Evolutionary conservation across 1,140 invertebrate genomes (phyloP), one percentile per base, ranked within the genome.

Genomic region (Phymorhynchus buccinoides): DNA sequence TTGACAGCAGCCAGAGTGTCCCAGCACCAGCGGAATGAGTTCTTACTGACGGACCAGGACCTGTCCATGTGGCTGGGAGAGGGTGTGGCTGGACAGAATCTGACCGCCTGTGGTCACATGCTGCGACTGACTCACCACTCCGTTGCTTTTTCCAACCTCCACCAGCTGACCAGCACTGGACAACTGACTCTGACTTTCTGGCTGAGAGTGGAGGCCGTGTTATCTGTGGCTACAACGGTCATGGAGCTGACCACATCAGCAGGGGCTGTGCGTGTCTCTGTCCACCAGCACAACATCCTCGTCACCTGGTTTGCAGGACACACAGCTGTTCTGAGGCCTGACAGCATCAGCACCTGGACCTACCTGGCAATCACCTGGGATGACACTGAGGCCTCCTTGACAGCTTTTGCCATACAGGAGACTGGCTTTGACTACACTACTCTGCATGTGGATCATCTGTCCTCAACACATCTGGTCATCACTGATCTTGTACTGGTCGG

Each of bases 301-400:
- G 56, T 89, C 32, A 62, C 78, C 30, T 89, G 84, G 84, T 42
- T 42, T 27, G 44, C 35, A 27, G 78, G 56, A 62, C 71, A 39
- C 27, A 75, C 48, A 68, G 78, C 62, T 35, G 44, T 37, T 37
- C 66, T 84, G 16, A 48, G 84, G 14, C 80, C 75, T 44, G 39
- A 81, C 22, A 62, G 52, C 62, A 41, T 81, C 16, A 75, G 32
- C 62, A 56, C 41, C 52, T 89, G 88, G 88, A 84, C 82, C 44
- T 86, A 88, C 62, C 62, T 87, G 30, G 77, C 87, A 32, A 9
- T 89, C 3, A 83, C 84, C 4, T 88, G 88, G 88, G 42, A 84
- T 22, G 82, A 78, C 22, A 18, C 32, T 9, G 81, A 83, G 42
- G 86, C 85, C 30, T 68, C 82, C 41, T 52, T 88, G 68, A 56